A percentile compares a stretch with the other conserved stretches of the same genome.
These are phyloP conservation scores for Cassiopea andromeda DNA, from an alignment of 30 jellyfish, hydroid and myxozoan genomes.

Conservation along the genomic window DNA sequence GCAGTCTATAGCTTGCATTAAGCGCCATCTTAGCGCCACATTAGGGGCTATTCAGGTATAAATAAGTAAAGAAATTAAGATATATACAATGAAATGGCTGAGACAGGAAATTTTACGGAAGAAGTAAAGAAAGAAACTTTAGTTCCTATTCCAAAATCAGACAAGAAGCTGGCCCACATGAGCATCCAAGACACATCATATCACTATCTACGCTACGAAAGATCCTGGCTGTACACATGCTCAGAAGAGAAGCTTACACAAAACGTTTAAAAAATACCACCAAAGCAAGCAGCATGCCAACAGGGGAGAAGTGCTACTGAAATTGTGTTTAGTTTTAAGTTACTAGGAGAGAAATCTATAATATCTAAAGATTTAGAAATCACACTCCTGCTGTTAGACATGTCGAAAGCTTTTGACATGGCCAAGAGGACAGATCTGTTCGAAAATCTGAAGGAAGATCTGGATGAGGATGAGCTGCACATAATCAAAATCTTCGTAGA, in stretches of 20 bases:
- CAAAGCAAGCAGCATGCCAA: constrained; percentile 63
- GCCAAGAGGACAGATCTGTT: constrained; percentile 24
- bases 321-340: constrained; percentile 32
- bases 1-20: no score
- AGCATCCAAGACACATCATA: constrained; percentile 39
- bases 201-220: constrained; percentile 46
- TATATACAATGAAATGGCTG: constrained; percentile 40
- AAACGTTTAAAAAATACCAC: constrained; percentile 19
- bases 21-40: no score
- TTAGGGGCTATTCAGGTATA: no score
- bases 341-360: constrained; percentile 33
- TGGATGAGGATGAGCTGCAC: constrained; percentile 35
- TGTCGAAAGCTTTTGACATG: constrained; percentile 62
- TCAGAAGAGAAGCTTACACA: constrained; percentile 22
- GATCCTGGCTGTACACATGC: constrained; percentile 45
- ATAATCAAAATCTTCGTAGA: constrained; percentile 13
- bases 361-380: constrained; percentile 42
- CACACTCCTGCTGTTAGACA: constrained; percentile 12
- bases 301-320: constrained; percentile 59
- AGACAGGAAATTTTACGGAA: constrained; percentile 37
- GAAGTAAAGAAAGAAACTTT: constrained; percentile 49
- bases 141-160: constrained; percentile 55
- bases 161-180: constrained; percentile 62
- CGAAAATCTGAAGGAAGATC: background rate
- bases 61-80: constrained; percentile 11